Base-by-base conservation (phyloP, 2,888 invertebrate species). In the Stenchaetothrips biformis region DNA sequence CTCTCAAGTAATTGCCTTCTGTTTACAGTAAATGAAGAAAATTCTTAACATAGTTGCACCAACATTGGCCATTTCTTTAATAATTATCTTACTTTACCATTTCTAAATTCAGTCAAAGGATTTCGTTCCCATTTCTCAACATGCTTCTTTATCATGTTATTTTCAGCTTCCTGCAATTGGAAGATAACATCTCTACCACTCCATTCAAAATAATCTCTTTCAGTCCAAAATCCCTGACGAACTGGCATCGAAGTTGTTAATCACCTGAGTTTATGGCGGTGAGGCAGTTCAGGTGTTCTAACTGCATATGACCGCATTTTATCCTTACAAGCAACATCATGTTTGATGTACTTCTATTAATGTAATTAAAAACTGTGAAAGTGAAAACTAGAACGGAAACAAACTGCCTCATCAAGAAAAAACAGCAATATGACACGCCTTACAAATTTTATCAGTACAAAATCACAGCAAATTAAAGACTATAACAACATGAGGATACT, bases 31-130 rank as follows among this genome's bases (percentile, higher is more conserved):
- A 74, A 25, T 25, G 67, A 74, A 21, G 67, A 74, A 25, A 74
- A 74, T 74, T 74, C 25, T 25, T 7, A 11, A 25, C 7, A 25
- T 25, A 25, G 11, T 11, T 25, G 67, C 67, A 67, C 67, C 67
- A 21, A 21, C 9, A 67, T 8, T 9, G 67, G 67, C 9, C 21
- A 74, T 25, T 74, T 25, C 8, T 25, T 25, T 8, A 74, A 2
- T 11, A 74, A 74, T 74, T 25, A 74, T 21, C 6, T 74, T 21
- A 74, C 25, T 74, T 74, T 74, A 74, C 67, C 67, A 74, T 74
- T 25, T 74, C 67, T 74, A 74, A 37, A 25, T 74, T 74, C 67
- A 74, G 67, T 74, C 67, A 74, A 74, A 74, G 67, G 67, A 74
- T 74, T 74, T 25, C 21, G 11, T 25, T 74, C 13, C 16, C 59